Percentiles rank a stretch among this genome's conserved stretches.
These are phyloP conservation scores for Nemurella pictetii DNA, from an alignment of 2,888 invertebrate species.

Conservation along the genomic window DNA sequence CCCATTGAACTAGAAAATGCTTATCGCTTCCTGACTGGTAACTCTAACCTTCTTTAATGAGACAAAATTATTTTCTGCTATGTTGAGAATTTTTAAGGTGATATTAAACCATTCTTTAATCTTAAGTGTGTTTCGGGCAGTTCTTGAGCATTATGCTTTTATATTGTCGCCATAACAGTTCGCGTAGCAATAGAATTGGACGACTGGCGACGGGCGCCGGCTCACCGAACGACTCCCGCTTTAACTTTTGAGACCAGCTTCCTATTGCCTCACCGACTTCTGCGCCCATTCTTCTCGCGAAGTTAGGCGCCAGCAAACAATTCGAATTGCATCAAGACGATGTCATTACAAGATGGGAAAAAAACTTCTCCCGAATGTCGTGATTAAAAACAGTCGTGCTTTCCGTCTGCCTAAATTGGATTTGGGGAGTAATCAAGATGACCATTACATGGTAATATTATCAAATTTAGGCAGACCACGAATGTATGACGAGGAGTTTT, in stretches of 20 bases:
- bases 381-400: not conserved
- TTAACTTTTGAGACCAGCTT: not conserved
- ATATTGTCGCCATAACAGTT: conserved; percentile 24
- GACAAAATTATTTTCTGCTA: no score
- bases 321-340: not conserved
- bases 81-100: not conserved
- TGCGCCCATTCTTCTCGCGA: no score
- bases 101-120: not conserved
- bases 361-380: not conserved
- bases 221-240: not conserved
- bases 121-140: not conserved
- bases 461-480: not conserved
- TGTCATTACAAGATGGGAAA: not conserved
- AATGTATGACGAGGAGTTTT: not conserved
- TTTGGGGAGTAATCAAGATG: not conserved
- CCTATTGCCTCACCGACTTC: not conserved
- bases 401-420: not conserved
- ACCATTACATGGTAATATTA: not conserved
- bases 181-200: not conserved
- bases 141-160: conserved; percentile 23
- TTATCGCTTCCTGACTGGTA: no score
- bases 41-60: no score
- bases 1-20: no score
- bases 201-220: conserved; percentile 6
- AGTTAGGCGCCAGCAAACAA: not conserved